phyloP scores from a whole-genome alignment of 1,140 invertebrate species.

The Sarcophaga bullata region DNA sequence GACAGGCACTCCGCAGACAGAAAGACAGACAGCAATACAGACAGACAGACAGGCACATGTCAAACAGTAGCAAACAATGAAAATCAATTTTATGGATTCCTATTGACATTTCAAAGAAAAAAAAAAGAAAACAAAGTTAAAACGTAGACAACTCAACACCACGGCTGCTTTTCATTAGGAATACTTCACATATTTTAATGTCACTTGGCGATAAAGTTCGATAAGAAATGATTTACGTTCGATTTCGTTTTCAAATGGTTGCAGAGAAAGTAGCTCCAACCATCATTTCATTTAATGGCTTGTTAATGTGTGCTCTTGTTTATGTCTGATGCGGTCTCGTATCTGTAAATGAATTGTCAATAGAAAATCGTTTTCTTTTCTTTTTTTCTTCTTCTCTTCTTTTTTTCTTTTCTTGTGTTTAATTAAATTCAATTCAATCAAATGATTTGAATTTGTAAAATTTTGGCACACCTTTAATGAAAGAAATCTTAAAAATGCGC shows the following conservation, averaged over 20 bases:
- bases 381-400: neutral
- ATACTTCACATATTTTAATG: neutral
- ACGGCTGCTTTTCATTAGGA: neutral
- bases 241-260: no score
- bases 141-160: neutral
- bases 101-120: neutral
- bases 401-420: neutral
- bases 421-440: neutral
- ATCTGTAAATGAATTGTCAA: neutral
- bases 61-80: conserved; percentile 21
- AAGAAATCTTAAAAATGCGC: neutral
- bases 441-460: conserved; percentile 2
- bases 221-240: conserved; percentile 16
- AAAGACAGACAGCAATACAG: neutral
- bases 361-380: neutral
- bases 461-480: conserved; percentile 13
- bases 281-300: neutral
- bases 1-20: neutral
- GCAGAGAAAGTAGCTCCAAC: neutral
- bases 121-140: neutral
- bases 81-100: conserved; percentile 12
- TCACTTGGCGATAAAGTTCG: neutral
- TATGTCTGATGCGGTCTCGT: no score
- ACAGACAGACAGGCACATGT: neutral
- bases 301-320: neutral